Percentiles rank a stretch among this genome's conserved stretches.
Evolutionary conservation across 1,140 invertebrate species (phyloP).

Genomic region (Bradynema listronoti): DNA sequence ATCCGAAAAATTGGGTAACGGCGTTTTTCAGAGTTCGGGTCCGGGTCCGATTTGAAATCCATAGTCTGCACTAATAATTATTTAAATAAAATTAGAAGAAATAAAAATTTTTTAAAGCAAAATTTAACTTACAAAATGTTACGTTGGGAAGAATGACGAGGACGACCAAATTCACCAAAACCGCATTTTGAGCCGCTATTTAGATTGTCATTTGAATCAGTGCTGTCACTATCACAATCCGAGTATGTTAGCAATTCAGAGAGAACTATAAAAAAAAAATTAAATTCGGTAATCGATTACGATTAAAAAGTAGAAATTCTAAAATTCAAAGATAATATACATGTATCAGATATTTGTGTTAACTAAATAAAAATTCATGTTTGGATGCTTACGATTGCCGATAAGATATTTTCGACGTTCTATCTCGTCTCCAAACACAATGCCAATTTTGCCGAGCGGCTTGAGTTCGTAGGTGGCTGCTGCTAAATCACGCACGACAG

Average conservation of each 20-base stretch:
- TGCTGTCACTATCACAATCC: constrained; percentile 23
- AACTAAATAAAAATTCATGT: not conserved
- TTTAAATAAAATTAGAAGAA: not conserved
- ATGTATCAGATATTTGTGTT: not conserved
- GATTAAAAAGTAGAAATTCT: not conserved
- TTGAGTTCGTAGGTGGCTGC: constrained; percentile 31
- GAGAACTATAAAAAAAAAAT: constrained; percentile 21
- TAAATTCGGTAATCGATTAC: constrained; percentile 3
- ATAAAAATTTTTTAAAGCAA: not conserved
- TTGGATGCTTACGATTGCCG: constrained; percentile 26
- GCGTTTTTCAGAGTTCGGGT: not conserved
- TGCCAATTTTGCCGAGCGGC: constrained; percentile 10
- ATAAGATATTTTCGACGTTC: constrained; percentile 8
- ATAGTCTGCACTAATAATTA: not conserved
- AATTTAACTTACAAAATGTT: constrained; percentile 22
- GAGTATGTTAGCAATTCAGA: constrained; percentile 39
- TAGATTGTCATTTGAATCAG: too few relatives aligned
- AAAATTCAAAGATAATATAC: not conserved
- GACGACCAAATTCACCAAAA: constrained; percentile 31
- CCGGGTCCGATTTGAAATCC: not conserved
- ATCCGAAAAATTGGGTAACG: not conserved
- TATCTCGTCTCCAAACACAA: not conserved
- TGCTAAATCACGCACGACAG: constrained; percentile 27
- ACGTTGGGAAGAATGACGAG: constrained; percentile 10
- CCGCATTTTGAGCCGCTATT: constrained; percentile 16